These are phyloP conservation scores for Amblyopsis rosae DNA, from an alignment of 2,113 vertebrate species.

Conservation along the genomic window DNA sequence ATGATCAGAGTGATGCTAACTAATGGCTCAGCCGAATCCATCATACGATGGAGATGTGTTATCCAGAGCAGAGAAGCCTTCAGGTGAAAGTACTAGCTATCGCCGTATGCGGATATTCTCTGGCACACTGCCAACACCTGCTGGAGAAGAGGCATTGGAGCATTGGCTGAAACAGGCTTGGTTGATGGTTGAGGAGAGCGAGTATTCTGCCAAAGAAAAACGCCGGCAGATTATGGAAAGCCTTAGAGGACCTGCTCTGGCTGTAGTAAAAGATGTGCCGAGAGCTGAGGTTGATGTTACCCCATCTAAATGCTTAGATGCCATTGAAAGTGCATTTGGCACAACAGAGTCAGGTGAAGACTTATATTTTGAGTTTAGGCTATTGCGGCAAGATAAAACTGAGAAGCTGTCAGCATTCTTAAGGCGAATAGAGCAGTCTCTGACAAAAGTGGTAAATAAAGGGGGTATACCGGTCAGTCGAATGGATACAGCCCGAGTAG, in stretches of 20 bases:
- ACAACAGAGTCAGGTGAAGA: slow-evolving; percentile 1
- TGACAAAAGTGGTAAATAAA: background rate
- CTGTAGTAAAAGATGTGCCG: background rate
- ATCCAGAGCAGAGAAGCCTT: background rate
- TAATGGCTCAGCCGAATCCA: background rate
- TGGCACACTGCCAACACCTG: background rate
- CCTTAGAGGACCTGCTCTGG: background rate
- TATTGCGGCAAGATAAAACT: background rate
- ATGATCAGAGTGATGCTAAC: background rate
- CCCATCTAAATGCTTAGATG: background rate
- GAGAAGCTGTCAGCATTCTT: background rate
- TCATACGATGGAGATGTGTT: background rate
- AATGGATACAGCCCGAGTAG: background rate
- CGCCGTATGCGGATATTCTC: background rate
- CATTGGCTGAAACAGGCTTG: background rate
- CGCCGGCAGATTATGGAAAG: background rate
- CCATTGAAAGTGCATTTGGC: background rate
- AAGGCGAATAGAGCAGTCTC: background rate
- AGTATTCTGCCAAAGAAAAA: background rate
- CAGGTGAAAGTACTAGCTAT: slow-evolving; percentile 1
- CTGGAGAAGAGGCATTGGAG: slow-evolving; percentile 1
- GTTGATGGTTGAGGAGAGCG: background rate
- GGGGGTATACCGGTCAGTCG: background rate
- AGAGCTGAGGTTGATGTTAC: background rate
- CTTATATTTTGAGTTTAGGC: background rate